Evolutionary conservation across 2,113 vertebrate species (phyloP).

Genomic region (Rana temporaria): DNA sequence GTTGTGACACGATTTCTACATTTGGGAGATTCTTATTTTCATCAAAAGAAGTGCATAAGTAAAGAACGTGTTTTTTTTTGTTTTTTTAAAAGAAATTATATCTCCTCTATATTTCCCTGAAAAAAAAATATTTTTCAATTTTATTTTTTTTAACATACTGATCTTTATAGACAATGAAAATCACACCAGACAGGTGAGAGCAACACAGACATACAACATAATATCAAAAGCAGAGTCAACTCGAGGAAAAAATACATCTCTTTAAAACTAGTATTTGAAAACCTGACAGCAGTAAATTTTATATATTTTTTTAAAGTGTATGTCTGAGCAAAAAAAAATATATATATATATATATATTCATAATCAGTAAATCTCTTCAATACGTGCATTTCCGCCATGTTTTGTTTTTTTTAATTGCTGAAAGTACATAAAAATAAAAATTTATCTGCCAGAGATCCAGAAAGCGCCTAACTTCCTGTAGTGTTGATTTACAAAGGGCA

Average conservation of each 20-base stretch:
- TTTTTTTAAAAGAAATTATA: no score
- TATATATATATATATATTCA: no score
- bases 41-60: neutral
- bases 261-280: conserved; percentile 62
- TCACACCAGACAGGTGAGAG: conserved; percentile 8
- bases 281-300: conserved; percentile 63
- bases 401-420: no score
- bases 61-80: neutral
- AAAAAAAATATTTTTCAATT: neutral
- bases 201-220: conserved; percentile 37
- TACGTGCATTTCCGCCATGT: no score
- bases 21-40: neutral
- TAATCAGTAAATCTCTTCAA: no score
- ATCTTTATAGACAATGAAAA: conserved; percentile 40
- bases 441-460: no score
- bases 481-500: no score
- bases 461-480: no score
- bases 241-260: conserved; percentile 61
- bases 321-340: no score
- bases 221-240: conserved; percentile 49
- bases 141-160: neutral
- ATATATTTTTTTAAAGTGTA: no score
- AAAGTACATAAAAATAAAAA: no score
- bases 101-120: neutral
- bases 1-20: neutral